Conservation (phyloP, 2,113 vertebrate species). For the Eulacestoma nigropectus region DNA sequence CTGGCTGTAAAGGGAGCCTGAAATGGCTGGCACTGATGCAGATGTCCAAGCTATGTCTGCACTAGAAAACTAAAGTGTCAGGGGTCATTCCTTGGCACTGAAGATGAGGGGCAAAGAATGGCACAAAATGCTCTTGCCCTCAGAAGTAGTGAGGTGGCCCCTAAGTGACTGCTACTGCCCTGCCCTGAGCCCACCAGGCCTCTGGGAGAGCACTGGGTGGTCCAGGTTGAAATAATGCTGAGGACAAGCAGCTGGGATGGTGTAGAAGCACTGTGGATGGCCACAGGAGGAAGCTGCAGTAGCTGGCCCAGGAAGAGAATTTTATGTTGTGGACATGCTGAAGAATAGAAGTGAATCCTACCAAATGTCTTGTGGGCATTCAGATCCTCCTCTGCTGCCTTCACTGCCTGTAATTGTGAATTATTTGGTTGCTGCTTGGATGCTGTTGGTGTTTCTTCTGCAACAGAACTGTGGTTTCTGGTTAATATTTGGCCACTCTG, state of each 20-base stretch:
- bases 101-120: background rate
- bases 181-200: background rate
- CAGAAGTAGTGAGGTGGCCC: background rate
- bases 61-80: background rate
- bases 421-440: background rate
- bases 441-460: background rate
- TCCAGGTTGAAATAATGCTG: background rate
- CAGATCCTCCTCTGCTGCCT: background rate
- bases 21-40: background rate
- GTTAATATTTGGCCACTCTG: background rate
- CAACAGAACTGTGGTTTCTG: background rate
- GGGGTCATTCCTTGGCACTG: background rate
- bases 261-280: background rate
- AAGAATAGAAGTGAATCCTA: background rate
- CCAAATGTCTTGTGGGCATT: background rate
- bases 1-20: background rate
- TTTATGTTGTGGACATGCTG: background rate
- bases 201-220: background rate
- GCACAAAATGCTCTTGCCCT: background rate
- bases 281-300: background rate
- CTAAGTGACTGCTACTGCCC: background rate
- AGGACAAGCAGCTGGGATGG: background rate
- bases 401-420: background rate
- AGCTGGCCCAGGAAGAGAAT: background rate
- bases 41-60: background rate